Evolutionary conservation across 1,140 invertebrate genomes (phyloP), one percentile per base, ranked within the genome.

Genomic region (Steinernema khuongi): DNA sequence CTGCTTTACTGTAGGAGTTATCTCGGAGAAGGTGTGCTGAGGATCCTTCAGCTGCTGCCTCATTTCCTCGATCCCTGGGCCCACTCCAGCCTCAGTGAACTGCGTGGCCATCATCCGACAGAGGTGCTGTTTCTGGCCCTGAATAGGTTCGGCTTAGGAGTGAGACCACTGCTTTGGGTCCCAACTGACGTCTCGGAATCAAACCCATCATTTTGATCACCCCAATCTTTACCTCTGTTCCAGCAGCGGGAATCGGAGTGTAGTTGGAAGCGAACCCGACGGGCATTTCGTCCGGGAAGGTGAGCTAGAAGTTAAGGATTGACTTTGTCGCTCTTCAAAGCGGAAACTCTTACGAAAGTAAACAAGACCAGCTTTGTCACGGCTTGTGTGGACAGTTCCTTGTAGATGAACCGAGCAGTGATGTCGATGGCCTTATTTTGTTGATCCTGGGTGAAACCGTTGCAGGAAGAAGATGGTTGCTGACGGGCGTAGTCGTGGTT

Each of bases 201-300:
- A n/a, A n/a, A n/a, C n/a, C n/a, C n/a, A n/a, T n/a, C n/a, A n/a
- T n/a, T n/a, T n/a, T n/a, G n/a, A n/a, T n/a, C n/a, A n/a, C 29
- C 43, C 22, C 19, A 36, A 17, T 30, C 29, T 32, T 66, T 50
- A 84, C 75, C 77, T 89, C 89, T 18, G 90, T 91, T 11, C 94
- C 93, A 26, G 92, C 91, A 70, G 92, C 92, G 22, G 92, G 90
- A 78, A 94, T 94, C 0, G 95, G 94, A n/a, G 91, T 92, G 86
- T 97, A 98, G n/a, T 91, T 90, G 14, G 90, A 88, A 74, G 90
- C 88, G 83, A 99, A 99, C 75, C 90, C 89, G 1, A 89, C 85
- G 0, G 96, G 94, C 89, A 95, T 93, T 73, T 89, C 89, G 71
- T 91, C 89, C 0, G 96, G 96, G 33, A 99, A 87, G 85, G 89